A percentile compares a stretch with the other conserved stretches of the same genome.
Conservation (phyloP, 2,113 vertebrate species). For the Alligator mississippiensis region DNA sequence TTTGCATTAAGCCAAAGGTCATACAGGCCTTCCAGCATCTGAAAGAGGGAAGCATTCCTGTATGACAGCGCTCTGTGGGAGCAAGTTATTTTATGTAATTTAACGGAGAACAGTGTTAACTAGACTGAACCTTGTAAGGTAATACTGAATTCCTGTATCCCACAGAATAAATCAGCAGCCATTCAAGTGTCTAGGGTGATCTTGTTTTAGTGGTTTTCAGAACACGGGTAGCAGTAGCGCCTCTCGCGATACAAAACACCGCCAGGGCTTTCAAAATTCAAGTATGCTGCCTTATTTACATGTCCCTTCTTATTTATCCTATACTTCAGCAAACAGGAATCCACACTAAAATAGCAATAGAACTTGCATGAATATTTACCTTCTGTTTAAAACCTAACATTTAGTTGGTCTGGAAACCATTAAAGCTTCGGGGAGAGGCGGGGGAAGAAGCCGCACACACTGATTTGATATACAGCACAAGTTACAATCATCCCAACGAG, state of each 20-base stretch:
- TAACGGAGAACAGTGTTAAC: neutral
- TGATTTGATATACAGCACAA: neutral
- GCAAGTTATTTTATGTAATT: accelerated
- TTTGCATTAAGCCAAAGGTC: no score
- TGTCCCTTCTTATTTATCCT: accelerated
- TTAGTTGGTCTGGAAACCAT: neutral
- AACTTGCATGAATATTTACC: neutral
- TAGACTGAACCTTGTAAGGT: neutral
- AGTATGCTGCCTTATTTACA: neutral
- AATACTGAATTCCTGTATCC: neutral
- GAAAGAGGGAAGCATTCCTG: neutral
- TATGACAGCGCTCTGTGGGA: neutral
- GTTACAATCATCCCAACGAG: neutral
- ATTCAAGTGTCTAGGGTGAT: neutral
- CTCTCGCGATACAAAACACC: no score
- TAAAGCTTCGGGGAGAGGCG: neutral
- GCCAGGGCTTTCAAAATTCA: no score
- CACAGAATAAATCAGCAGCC: neutral
- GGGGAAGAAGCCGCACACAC: no score
- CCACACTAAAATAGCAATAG: neutral
- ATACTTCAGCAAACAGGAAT: neutral
- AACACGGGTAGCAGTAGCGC: no score
- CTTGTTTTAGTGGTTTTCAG: no score
- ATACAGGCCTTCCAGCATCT: neutral
- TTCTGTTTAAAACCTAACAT: neutral